Percentiles rank a stretch among this genome's conserved stretches.
These are phyloP conservation scores for Anagyrus pseudococci DNA, from an alignment of 2,888 invertebrate species.

Conservation along the genomic window DNA sequence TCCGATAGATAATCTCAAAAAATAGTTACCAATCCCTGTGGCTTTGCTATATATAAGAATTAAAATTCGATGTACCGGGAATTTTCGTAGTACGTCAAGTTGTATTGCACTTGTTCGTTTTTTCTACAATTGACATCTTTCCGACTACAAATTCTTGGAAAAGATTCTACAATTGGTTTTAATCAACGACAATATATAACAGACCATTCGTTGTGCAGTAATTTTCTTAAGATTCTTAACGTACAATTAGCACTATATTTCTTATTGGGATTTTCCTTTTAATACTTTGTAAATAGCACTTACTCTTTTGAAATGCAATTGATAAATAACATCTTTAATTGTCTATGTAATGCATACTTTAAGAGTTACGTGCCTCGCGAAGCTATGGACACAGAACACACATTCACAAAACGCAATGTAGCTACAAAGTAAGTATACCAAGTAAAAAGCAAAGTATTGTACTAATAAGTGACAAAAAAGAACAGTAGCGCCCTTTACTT, in stretches of 20 bases:
- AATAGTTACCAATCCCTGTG: constrained; percentile 34
- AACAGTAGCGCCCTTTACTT: constrained; percentile 23
- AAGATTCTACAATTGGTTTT: constrained; percentile 6
- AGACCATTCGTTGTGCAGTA: constrained; percentile 24
- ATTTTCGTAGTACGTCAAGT: constrained; percentile 19
- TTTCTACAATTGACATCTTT: constrained; percentile 22
- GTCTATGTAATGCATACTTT: constrained; percentile 14
- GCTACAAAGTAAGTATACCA: constrained; percentile 26
- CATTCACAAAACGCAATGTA: constrained; percentile 37
- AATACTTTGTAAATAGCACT: constrained; percentile 34
- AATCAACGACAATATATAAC: constrained; percentile 9
- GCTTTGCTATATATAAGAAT: constrained; percentile 12
- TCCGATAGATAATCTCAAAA: constrained; percentile 36
- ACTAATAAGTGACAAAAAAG: constrained; percentile 18
- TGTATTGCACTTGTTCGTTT: constrained; percentile 31
- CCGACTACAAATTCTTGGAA: constrained; percentile 5
- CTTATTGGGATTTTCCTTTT: constrained; percentile 23
- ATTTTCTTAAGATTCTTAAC: constrained; percentile 17
- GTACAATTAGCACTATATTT: constrained; percentile 25
- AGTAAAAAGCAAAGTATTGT: constrained; percentile 30
- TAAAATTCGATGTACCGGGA: constrained; percentile 7
- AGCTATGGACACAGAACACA: constrained; percentile 32
- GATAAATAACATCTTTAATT: constrained; percentile 26
- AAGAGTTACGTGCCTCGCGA: constrained; percentile 19
- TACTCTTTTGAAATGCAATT: constrained; percentile 29